phyloP scores from a whole-genome alignment of 2,797 vertebrate species.

The Erithacus rubecula region DNA sequence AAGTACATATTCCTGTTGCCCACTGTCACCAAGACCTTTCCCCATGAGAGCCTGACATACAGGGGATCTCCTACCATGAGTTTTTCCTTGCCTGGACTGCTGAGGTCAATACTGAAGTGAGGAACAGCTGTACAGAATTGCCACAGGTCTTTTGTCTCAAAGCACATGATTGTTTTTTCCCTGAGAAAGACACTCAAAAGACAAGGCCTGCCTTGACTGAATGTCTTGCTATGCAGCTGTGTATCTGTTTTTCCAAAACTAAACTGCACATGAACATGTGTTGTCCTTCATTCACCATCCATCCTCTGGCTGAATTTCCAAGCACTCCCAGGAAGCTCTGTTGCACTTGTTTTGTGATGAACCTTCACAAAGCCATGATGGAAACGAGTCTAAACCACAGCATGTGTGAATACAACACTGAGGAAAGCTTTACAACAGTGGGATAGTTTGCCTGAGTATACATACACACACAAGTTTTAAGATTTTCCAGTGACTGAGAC shows the following conservation, averaged over 20 bases:
- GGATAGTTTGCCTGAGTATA: not conserved
- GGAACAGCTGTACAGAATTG: not conserved
- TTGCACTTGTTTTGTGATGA: not conserved
- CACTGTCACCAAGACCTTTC: constrained; percentile 66
- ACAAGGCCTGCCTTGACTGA: not conserved
- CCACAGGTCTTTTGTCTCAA: not conserved
- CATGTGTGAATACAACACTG: fast-evolving
- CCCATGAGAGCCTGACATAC: not conserved
- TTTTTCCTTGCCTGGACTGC: not conserved
- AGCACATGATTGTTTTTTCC: not conserved
- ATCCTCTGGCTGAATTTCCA: not conserved
- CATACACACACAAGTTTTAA: not conserved
- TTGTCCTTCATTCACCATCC: not conserved
- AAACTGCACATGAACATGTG: not conserved
- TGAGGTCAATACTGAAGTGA: not conserved
- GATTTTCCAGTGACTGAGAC: not conserved
- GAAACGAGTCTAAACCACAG: not conserved
- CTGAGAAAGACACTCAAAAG: not conserved
- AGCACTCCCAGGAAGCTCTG: not conserved
- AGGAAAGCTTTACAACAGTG: not conserved
- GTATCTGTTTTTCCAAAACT: not conserved
- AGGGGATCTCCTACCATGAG: not conserved
- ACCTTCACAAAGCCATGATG: not conserved
- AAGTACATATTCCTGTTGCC: constrained; percentile 54
- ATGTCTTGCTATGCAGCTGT: not conserved